These are phyloP conservation scores for Bolinopsis microptera DNA, from an alignment of 37 sponge, comb jelly and placozoan species.

Conservation along the genomic window DNA sequence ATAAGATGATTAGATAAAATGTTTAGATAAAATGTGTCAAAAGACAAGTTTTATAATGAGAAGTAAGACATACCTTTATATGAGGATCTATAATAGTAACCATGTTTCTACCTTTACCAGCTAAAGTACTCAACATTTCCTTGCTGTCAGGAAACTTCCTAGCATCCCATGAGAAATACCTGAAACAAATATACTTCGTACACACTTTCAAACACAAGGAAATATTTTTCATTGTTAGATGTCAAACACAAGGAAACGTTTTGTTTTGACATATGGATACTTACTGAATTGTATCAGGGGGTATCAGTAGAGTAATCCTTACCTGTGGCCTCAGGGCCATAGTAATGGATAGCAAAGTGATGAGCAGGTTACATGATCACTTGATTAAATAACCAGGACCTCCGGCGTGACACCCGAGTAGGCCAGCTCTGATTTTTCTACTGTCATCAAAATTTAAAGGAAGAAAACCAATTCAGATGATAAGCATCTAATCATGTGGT, in stretches of 20 bases:
- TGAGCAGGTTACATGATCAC: slow-evolving; percentile 57
- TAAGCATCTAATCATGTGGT: no score
- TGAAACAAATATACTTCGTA: slow-evolving; percentile 53
- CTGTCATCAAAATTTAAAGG: background rate
- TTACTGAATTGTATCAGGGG: background rate
- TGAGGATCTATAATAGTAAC: slow-evolving; percentile 98
- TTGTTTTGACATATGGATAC: slow-evolving; percentile 75
- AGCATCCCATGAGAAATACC: slow-evolving; percentile 97
- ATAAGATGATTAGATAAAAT: no score
- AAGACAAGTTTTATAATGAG: no score
- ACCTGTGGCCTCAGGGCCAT: slow-evolving; percentile 59
- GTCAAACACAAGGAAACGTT: no score
- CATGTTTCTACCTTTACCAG: slow-evolving; percentile 89
- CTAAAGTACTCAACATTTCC: slow-evolving; percentile 82
- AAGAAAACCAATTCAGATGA: background rate
- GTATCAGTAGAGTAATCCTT: slow-evolving; percentile 65
- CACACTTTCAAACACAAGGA: background rate
- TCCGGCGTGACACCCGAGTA: slow-evolving; percentile 50
- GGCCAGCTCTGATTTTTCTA: slow-evolving; percentile 55
- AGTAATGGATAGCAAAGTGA: slow-evolving; percentile 43
- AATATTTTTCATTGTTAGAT: slow-evolving; percentile 51
- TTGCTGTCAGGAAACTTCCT: slow-evolving; percentile 80
- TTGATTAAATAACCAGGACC: slow-evolving; percentile 50
- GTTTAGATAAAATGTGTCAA: no score
- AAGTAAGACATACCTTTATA: slow-evolving; percentile 82